Evolutionary conservation across 2,113 vertebrate species (phyloP), one percentile per base, ranked within the genome.

Genomic region (Thalassoma bifasciatum): DNA sequence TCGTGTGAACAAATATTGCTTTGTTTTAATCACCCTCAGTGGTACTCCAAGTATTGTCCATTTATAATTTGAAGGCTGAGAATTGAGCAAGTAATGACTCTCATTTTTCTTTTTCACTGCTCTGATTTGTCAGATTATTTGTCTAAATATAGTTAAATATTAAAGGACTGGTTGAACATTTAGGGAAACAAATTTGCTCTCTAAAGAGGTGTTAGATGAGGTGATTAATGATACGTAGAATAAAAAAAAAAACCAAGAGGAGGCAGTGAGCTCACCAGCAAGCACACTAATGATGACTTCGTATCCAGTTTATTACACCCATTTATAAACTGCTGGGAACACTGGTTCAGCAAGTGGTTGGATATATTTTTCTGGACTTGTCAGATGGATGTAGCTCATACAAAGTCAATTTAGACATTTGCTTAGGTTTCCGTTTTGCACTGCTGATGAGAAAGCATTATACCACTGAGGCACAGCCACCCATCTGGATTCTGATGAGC

Each of bases 31-130:
- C 65, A 26, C 53, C 3, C 16, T 26, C 21, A 17, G 3, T 17
- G 10, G 17, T 44, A 19, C 44, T 44, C 16, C 19, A 17, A 61
- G 42, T 23, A 21, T 51, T 75, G 61, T n/a, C 49, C 34, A 4
- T 2, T n/a, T 30, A 59, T 3, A 22, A 10, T 19, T 54, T 9
- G n/a, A 34, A 19, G 30, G 36, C 57, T 24, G 50, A 58, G 36
- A 38, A 22, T 46, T 19, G 23, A 71, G 46, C 6, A 11, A n/a
- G 13, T 70, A 61, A 75, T 74, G 69, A 30, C 34, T 36, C 16
- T 19, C 54, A 56, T 75, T 50, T 67, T 66, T 81, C 63, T 69
- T 71, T 21, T 30, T 37, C 24, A 23, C 16, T 21, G 22, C 36
- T 13, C 10, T 22, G 21, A 42, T 49, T 7, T 8, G 23, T 38